Percentiles rank a stretch among this genome's conserved stretches.
phyloP scores from a whole-genome alignment of 1,140 invertebrate species.

The Cydia pomonella region DNA sequence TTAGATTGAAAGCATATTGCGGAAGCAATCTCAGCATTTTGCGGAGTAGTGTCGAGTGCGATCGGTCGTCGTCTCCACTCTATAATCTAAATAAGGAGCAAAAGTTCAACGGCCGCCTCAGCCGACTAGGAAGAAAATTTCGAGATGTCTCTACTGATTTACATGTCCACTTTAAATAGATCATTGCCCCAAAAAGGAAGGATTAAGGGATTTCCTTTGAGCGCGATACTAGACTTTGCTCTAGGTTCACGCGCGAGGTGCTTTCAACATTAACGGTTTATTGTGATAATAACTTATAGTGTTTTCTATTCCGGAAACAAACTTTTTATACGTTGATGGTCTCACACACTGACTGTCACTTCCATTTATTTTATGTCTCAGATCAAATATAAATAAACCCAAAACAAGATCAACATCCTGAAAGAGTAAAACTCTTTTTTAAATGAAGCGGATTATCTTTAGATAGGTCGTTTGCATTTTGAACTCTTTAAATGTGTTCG shows the following conservation, averaged over 20 bases:
- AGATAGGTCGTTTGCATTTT: neutral
- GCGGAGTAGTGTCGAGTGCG: constrained; percentile 59
- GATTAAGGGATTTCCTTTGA: constrained; percentile 12
- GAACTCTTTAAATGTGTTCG: neutral
- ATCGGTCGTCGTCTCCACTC: constrained; percentile 71
- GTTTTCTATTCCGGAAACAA: constrained; percentile 17
- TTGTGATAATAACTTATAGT: constrained; percentile 18
- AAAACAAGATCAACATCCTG: constrained; percentile 17
- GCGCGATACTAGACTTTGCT: neutral
- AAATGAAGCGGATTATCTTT: neutral
- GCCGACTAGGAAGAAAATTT: constrained; percentile 60
- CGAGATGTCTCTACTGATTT: constrained; percentile 50
- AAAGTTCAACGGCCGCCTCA: constrained; percentile 73
- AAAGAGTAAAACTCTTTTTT: neutral
- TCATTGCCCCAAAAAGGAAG: constrained; percentile 30
- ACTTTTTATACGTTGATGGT: constrained; percentile 12
- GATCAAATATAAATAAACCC: neutral
- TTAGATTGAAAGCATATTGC: constrained; percentile 58
- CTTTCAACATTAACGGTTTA: neutral
- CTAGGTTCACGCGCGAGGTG: neutral
- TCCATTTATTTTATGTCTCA: constrained; percentile 26
- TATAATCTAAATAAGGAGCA: constrained; percentile 80
- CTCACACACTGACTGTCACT: constrained; percentile 8
- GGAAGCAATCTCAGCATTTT: constrained; percentile 71
- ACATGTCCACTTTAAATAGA: constrained; percentile 37